Percentiles rank a stretch among this genome's conserved stretches.
These are phyloP conservation scores for Caenorhabditis zanzibari DNA, from an alignment of 2,888 invertebrate genomes.

Conservation along the genomic window DNA sequence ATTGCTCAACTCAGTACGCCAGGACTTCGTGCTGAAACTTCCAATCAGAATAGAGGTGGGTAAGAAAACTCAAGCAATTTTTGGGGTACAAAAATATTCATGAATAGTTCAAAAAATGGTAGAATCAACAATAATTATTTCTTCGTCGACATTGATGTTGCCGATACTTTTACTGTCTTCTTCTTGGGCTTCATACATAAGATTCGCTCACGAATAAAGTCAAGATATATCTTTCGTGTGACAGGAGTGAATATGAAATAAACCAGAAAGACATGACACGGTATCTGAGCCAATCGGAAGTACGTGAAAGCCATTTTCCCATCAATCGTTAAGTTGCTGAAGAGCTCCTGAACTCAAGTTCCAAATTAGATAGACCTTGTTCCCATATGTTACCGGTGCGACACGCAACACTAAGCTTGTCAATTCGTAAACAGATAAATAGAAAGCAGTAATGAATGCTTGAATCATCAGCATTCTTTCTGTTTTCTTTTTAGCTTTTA, in stretches of 20 bases:
- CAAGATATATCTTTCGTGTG: slow-evolving; percentile 46
- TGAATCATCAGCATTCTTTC: slow-evolving; percentile 59
- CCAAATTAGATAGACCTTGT: background rate
- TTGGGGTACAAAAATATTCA: background rate
- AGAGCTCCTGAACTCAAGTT: slow-evolving; percentile 24
- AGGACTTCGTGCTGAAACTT: slow-evolving; percentile 84
- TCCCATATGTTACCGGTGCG: slow-evolving; percentile 22
- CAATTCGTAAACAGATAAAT: slow-evolving; percentile 46
- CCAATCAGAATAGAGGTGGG: slow-evolving; percentile 62
- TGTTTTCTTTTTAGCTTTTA: slow-evolving; percentile 56
- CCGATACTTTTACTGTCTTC: slow-evolving; percentile 40
- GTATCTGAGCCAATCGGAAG: slow-evolving; percentile 49
- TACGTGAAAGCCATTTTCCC: slow-evolving; percentile 54
- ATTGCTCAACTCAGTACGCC: slow-evolving; percentile 92
- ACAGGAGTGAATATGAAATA: slow-evolving; percentile 55
- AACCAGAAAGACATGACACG: slow-evolving; percentile 50
- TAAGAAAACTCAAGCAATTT: background rate
- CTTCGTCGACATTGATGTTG: slow-evolving; percentile 7
- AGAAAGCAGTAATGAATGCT: slow-evolving; percentile 55
- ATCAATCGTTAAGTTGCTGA: slow-evolving; percentile 34
- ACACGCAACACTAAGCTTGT: slow-evolving; percentile 49
- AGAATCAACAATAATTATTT: background rate
- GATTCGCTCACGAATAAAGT: slow-evolving; percentile 26
- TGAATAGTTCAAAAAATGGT: background rate
- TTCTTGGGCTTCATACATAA: slow-evolving; percentile 44